phyloP scores from a whole-genome alignment of 2,113 vertebrate genomes.

The Misgurnus anguillicaudatus region DNA sequence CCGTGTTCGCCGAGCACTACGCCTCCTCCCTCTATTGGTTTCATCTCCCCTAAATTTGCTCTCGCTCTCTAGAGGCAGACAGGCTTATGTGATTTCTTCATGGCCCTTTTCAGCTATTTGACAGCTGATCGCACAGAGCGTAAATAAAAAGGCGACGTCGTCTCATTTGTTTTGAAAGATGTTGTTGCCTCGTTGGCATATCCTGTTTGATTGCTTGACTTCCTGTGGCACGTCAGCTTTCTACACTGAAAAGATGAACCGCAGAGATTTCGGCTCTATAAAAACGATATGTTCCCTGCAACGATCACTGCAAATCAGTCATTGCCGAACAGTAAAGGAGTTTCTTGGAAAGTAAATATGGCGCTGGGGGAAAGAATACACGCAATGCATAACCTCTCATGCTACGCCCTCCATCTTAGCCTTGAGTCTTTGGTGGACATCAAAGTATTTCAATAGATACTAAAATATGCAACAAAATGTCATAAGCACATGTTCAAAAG shows the following conservation, averaged over 20 bases:
- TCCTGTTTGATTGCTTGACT: constrained; percentile 30
- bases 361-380: background rate
- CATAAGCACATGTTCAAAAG: constrained; percentile 36
- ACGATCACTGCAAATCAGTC: constrained; percentile 1
- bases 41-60: constrained; percentile 16
- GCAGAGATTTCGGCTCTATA: background rate
- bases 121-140: constrained; percentile 36
- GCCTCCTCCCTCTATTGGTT: constrained; percentile 15
- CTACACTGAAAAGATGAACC: constrained; percentile 41
- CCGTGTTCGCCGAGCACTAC: constrained; percentile 37
- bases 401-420: constrained; percentile 40
- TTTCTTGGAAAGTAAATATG: constrained; percentile 10
- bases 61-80: constrained; percentile 22
- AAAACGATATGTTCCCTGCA: background rate
- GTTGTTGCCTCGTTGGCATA: constrained; percentile 38
- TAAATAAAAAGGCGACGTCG: constrained; percentile 48
- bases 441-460: constrained; percentile 53
- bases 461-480: constrained; percentile 66
- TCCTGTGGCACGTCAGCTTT: constrained; percentile 20
- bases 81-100: constrained; percentile 26
- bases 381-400: constrained; percentile 25
- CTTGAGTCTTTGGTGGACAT: constrained; percentile 38
- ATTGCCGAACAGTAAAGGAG: background rate
- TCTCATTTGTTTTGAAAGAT: constrained; percentile 41
- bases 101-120: constrained; percentile 31